phyloP scores from a whole-genome alignment of 2,888 invertebrate genomes.

The Aporophyla lueneburgensis region DNA sequence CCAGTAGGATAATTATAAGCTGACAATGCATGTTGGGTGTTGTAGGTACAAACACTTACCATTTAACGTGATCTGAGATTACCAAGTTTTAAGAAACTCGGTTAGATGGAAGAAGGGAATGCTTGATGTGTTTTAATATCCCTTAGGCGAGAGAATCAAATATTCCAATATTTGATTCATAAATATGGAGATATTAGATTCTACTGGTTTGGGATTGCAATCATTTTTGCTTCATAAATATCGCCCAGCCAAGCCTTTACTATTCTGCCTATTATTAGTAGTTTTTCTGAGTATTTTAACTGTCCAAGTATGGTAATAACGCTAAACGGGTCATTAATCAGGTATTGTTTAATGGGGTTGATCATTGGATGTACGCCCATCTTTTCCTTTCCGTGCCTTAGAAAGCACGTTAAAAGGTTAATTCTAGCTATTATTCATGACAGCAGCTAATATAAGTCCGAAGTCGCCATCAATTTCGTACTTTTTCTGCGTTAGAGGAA shows the following conservation, averaged over 20 bases:
- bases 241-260: neutral
- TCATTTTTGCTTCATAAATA: constrained; percentile 47
- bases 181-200: constrained; percentile 57
- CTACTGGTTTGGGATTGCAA: constrained; percentile 38
- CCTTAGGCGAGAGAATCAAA: constrained; percentile 32
- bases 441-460: too few relatives aligned
- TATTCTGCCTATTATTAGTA: neutral
- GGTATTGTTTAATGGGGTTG: too few relatives aligned
- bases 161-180: constrained; percentile 52
- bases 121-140: constrained; percentile 47
- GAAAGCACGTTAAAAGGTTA: too few relatives aligned
- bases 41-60: neutral
- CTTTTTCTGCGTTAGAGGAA: too few relatives aligned
- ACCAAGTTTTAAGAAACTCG: neutral
- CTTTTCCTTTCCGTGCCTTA: too few relatives aligned
- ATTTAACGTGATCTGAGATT: neutral
- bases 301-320: too few relatives aligned
- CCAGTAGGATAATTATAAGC: too few relatives aligned
- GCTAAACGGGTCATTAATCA: too few relatives aligned
- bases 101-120: neutral
- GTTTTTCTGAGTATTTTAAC: neutral
- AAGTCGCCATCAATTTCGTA: too few relatives aligned
- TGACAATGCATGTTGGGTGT: neutral
- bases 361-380: too few relatives aligned
- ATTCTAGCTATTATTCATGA: too few relatives aligned